Conservation (phyloP, 2,113 vertebrate genomes). For the Synodontis membranacea region DNA sequence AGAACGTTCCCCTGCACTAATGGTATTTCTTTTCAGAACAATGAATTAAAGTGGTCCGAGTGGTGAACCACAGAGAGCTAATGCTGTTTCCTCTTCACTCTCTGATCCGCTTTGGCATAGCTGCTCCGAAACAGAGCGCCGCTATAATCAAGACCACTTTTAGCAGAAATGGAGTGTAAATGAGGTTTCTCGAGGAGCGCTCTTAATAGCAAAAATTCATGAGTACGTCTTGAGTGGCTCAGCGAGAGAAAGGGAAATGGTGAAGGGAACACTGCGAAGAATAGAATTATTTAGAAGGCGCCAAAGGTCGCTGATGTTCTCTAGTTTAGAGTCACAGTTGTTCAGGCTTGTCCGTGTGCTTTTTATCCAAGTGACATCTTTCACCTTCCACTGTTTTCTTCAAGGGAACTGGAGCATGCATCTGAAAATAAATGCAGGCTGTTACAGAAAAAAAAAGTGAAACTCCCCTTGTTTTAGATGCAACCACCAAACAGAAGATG, state of each 20-base stretch:
- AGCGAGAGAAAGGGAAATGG: background rate
- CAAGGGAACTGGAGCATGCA: background rate
- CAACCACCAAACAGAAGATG: too few species aligned
- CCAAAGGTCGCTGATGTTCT: conserved; percentile 17
- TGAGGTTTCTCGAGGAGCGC: conserved; percentile 18
- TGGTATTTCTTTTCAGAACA: background rate
- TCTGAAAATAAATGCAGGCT: background rate
- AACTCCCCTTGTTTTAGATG: background rate
- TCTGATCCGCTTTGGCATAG: conserved; percentile 2
- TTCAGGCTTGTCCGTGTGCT: background rate
- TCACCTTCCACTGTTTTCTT: background rate
- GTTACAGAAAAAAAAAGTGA: background rate
- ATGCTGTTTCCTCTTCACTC: background rate
- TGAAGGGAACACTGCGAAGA: background rate
- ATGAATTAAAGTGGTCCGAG: background rate
- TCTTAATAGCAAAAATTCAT: conserved; percentile 30
- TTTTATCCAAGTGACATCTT: background rate
- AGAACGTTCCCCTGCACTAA: background rate
- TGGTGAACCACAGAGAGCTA: conserved; percentile 4
- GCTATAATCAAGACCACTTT: conserved; percentile 31
- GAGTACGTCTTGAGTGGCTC: conserved; percentile 11
- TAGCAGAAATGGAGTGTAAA: conserved; percentile 33
- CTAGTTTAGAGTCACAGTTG: background rate
- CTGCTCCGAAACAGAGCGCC: background rate
- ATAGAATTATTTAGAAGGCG: background rate